These are phyloP conservation scores for Musca domestica DNA, from an alignment of 1,140 invertebrate species.

Conservation along the genomic window DNA sequence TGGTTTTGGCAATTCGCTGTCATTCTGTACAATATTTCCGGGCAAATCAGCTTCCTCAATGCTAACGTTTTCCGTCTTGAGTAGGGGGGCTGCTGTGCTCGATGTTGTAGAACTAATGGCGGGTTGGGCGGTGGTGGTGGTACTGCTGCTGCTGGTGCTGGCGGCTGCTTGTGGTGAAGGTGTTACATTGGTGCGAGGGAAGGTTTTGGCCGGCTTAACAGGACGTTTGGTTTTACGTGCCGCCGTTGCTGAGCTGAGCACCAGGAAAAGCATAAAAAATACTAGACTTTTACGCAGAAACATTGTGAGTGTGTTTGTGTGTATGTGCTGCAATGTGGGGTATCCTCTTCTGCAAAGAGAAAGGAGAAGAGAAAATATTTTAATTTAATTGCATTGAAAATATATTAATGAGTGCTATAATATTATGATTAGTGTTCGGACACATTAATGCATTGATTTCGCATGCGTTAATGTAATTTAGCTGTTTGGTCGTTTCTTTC, in stretches of 20 bases:
- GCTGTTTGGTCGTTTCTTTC: too few species aligned
- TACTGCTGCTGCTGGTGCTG: constrained; percentile 23
- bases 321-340: constrained; percentile 8
- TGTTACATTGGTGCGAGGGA: constrained; percentile 50
- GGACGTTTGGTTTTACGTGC: constrained; percentile 53
- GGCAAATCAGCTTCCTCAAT: constrained; percentile 19
- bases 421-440: too few species aligned
- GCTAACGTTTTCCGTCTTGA: constrained; percentile 24
- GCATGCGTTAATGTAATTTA: too few species aligned
- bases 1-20: constrained; percentile 29
- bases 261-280: constrained; percentile 46
- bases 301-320: constrained; percentile 34
- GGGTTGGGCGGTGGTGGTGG: constrained; percentile 19
- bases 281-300: constrained; percentile 50
- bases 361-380: neutral
- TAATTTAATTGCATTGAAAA: neutral
- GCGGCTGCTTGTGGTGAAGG: constrained; percentile 34
- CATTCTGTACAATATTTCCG: constrained; percentile 15
- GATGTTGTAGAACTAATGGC: neutral
- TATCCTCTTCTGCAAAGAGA: neutral
- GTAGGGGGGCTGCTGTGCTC: constrained; percentile 1
- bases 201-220: constrained; percentile 51
- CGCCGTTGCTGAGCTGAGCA: constrained; percentile 47
- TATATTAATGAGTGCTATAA: too few species aligned
- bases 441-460: too few species aligned